These are phyloP conservation scores for Araneus ventricosus DNA, from an alignment of 1,140 invertebrate species.

Conservation along the genomic window DNA sequence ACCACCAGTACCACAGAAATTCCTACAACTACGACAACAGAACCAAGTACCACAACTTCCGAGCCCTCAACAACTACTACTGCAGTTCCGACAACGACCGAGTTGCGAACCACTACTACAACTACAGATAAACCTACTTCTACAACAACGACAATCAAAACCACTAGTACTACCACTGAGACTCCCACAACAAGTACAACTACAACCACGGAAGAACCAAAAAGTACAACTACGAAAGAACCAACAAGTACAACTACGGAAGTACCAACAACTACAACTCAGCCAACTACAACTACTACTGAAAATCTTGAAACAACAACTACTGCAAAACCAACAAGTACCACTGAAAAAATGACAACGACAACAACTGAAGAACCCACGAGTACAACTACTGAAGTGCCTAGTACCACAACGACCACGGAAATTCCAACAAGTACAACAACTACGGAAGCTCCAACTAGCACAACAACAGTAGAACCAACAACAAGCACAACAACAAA, in stretches of 20 bases:
- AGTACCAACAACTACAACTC: constrained; percentile 26
- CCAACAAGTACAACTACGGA: constrained; percentile 42
- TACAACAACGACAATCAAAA: constrained; percentile 39
- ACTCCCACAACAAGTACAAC: not conserved
- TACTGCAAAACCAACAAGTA: not conserved
- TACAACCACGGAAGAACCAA: not conserved
- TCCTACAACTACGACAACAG: constrained; percentile 31
- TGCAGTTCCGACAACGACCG: constrained; percentile 6
- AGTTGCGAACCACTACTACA: not conserved
- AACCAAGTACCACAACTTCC: constrained; percentile 23
- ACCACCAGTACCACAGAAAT: constrained; percentile 51
- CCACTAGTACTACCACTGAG: constrained; percentile 34
- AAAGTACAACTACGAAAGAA: constrained; percentile 21
- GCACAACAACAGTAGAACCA: not conserved
- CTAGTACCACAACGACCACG: constrained; percentile 21
- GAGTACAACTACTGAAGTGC: not conserved
- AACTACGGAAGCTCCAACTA: constrained; percentile 27
- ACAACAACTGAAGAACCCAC: constrained; percentile 7
- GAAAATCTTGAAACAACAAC: not conserved
- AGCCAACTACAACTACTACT: not conserved
- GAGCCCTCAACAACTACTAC: constrained; percentile 28
- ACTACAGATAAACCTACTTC: constrained; percentile 21
- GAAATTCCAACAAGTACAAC: constrained; percentile 14
- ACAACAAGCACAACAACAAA: not conserved
- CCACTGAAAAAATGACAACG: not conserved